Conservation (phyloP, 2,888 invertebrate species). For the Neuroscelio doddi region DNA sequence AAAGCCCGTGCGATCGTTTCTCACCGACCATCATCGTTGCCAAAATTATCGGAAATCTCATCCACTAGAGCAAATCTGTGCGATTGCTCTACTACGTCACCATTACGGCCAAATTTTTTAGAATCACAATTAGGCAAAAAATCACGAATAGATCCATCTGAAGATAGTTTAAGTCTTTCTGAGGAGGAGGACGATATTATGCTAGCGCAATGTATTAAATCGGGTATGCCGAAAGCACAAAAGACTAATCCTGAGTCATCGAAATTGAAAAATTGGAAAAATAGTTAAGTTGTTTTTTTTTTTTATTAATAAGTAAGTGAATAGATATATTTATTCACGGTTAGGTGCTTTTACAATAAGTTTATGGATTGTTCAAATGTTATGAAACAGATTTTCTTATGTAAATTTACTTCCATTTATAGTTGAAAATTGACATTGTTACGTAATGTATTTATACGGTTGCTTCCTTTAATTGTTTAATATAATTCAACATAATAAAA, state of each 20-base stretch:
- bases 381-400: too few relatives aligned
- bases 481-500: too few relatives aligned
- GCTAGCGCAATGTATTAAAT: conserved; percentile 77
- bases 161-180: conserved; percentile 76
- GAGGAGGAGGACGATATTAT: conserved; percentile 76
- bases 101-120: conserved; percentile 33
- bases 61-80: conserved; percentile 33
- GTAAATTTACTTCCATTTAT: too few relatives aligned
- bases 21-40: conserved; percentile 26
- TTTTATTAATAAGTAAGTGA: not conserved
- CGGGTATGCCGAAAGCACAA: conserved; percentile 77
- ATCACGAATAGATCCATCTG: conserved; percentile 69
- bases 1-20: conserved; percentile 69
- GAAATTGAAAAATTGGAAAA: conserved; percentile 24
- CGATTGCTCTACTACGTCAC: conserved; percentile 38
- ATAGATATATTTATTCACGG: not conserved
- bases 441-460: too few relatives aligned
- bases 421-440: too few relatives aligned
- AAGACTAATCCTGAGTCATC: conserved; percentile 10
- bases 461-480: too few relatives aligned
- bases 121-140: conserved; percentile 11
- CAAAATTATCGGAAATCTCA: conserved; percentile 42
- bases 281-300: conserved; percentile 12
- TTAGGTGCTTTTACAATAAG: not conserved
- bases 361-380: not conserved